phyloP scores from a whole-genome alignment of 2,113 vertebrate species.

The Leiothrix lutea region DNA sequence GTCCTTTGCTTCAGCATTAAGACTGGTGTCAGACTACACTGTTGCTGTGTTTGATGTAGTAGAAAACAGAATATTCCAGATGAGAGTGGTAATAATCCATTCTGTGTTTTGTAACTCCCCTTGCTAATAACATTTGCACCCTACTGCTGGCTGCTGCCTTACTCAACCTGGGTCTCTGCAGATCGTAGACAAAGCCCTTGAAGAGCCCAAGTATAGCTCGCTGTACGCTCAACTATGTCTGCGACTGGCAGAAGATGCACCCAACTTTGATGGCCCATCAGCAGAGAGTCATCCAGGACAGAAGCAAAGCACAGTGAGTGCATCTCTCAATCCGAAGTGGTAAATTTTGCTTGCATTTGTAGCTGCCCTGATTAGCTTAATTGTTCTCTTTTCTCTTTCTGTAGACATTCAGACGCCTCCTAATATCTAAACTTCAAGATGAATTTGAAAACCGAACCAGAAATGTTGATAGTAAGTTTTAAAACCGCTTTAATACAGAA shows the following conservation, averaged over 20 bases:
- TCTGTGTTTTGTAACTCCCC: neutral
- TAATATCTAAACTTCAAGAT: slow-evolving; percentile 99
- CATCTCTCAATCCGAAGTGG: neutral
- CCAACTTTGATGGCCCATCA: slow-evolving; percentile 99
- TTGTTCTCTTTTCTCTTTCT: neutral
- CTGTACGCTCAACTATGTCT: slow-evolving; percentile 99
- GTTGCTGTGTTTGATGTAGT: neutral
- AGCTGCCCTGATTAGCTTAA: neutral
- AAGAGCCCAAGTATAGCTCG: slow-evolving; percentile 99
- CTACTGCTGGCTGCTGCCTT: neutral
- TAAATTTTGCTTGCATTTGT: neutral
- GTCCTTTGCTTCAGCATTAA: neutral
- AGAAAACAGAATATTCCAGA: accelerated
- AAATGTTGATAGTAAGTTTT: slow-evolving; percentile 97
- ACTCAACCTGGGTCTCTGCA: slow-evolving; percentile 15
- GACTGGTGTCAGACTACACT: accelerated
- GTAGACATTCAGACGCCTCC: slow-evolving; percentile 98
- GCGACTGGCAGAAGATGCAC: slow-evolving; percentile 99
- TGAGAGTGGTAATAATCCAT: neutral
- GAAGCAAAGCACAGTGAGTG: slow-evolving; percentile 99
- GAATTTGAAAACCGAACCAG: slow-evolving; percentile 99
- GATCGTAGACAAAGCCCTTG: slow-evolving; percentile 99
- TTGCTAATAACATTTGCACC: accelerated
- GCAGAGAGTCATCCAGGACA: slow-evolving; percentile 96
- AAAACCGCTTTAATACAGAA: neutral